These are phyloP conservation scores for Ormyrus rosae DNA, from an alignment of 2,888 invertebrate genomes.

Conservation along the genomic window DNA sequence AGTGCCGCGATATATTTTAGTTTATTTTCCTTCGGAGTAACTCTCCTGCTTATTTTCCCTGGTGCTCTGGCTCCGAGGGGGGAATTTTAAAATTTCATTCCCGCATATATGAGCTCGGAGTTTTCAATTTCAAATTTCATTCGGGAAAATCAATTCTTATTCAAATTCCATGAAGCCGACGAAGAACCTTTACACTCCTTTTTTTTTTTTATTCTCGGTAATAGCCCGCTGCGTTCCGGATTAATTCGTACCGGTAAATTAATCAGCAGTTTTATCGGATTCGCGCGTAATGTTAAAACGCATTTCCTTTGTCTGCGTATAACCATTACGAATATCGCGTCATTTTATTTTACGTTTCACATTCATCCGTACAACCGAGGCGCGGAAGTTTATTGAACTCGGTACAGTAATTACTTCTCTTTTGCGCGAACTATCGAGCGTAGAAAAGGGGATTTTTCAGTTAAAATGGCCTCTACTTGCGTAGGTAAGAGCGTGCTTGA, in stretches of 20 bases:
- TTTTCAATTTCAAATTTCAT: slow-evolving; percentile 23
- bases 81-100: no score
- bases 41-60: background rate
- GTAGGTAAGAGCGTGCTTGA: slow-evolving; percentile 7
- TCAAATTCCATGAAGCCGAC: slow-evolving; percentile 3
- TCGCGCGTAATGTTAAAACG: no score
- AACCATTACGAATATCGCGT: no score
- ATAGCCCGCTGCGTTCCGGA: background rate
- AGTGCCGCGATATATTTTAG: background rate
- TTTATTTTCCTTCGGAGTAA: background rate
- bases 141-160: slow-evolving; percentile 12
- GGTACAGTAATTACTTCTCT: no score
- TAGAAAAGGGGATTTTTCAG: no score
- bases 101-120: background rate
- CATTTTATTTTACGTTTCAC: no score
- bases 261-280: no score
- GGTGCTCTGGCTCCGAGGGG: background rate
- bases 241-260: background rate
- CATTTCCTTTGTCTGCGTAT: no score
- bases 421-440: no score
- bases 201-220: slow-evolving; percentile 16
- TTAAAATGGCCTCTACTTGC: no score
- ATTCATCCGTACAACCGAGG: no score
- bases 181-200: background rate
- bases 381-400: no score